Evolutionary conservation across 2,113 vertebrate species (phyloP).

Genomic region (Zingel zingel): DNA sequence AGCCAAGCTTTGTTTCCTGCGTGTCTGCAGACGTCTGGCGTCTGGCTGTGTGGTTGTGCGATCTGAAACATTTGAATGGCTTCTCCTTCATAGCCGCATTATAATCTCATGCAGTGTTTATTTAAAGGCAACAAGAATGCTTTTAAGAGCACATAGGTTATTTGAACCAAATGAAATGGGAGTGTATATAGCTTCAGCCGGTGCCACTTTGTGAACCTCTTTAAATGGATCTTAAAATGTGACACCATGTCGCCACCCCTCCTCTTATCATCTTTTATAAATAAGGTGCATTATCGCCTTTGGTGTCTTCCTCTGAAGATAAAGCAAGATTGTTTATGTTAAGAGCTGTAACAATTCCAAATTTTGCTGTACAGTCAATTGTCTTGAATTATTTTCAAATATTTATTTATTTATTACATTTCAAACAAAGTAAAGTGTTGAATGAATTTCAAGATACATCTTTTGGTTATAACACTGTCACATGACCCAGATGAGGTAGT

Average conservation of each 20-base stretch:
- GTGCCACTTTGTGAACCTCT: background rate
- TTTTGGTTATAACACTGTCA: too few relatives aligned
- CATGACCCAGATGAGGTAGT: too few relatives aligned
- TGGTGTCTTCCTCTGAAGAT: background rate
- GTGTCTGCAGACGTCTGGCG: slow-evolving; percentile 15
- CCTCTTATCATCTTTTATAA: background rate
- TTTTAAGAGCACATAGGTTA: slow-evolving; percentile 36
- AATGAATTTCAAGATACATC: too few relatives aligned
- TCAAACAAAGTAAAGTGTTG: too few relatives aligned
- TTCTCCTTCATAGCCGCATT: slow-evolving; percentile 23
- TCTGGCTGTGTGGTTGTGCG: slow-evolving; percentile 27
- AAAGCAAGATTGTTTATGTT: too few relatives aligned
- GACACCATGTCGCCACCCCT: background rate
- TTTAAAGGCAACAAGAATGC: slow-evolving; percentile 40
- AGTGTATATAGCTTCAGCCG: background rate
- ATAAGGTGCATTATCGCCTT: slow-evolving; percentile 5
- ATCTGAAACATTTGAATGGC: slow-evolving; percentile 45
- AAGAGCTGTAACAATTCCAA: too few relatives aligned
- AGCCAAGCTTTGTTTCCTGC: slow-evolving; percentile 42
- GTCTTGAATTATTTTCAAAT: too few relatives aligned
- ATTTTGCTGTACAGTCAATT: too few relatives aligned
- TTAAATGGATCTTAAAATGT: background rate
- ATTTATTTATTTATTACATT: too few relatives aligned
- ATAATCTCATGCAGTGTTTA: slow-evolving; percentile 45
- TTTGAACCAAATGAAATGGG: slow-evolving; percentile 14